phyloP scores from a whole-genome alignment of 2,888 invertebrate genomes.

The Trypoxylon attenuatum region DNA sequence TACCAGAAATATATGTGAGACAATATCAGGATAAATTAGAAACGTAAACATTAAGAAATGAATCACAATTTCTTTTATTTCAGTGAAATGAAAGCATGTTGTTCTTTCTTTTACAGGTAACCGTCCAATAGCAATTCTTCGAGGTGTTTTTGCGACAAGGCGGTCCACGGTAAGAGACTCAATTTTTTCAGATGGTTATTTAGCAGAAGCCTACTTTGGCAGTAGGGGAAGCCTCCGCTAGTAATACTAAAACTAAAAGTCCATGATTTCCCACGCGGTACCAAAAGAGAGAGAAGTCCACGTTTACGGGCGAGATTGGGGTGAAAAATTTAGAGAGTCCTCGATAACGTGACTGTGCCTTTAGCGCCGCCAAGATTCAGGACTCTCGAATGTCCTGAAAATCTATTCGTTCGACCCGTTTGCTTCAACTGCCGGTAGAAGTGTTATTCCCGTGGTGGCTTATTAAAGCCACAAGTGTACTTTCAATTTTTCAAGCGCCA shows the following conservation, averaged over 20 bases:
- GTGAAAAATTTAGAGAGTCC: background rate
- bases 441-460: too few species aligned
- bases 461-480: too few species aligned
- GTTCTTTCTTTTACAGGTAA: conserved; percentile 33
- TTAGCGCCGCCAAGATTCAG: background rate
- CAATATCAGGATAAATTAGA: too few species aligned
- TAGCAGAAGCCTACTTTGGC: background rate
- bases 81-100: conserved; percentile 2
- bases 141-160: conserved; percentile 17
- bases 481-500: too few species aligned
- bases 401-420: too few species aligned
- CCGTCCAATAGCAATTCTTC: conserved; percentile 40
- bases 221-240: background rate
- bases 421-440: too few species aligned
- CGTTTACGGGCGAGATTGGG: background rate
- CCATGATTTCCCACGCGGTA: background rate
- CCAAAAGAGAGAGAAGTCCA: background rate
- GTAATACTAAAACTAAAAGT: conserved; percentile 11
- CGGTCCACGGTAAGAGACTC: conserved; percentile 43
- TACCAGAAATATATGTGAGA: too few species aligned
- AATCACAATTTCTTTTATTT: too few species aligned
- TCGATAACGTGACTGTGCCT: too few species aligned
- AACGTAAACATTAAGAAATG: too few species aligned
- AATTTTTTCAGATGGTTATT: conserved; percentile 12
- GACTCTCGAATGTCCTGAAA: background rate